Evolutionary conservation across 2,888 invertebrate genomes (phyloP).

Genomic region (Chymomyza caudatula): DNA sequence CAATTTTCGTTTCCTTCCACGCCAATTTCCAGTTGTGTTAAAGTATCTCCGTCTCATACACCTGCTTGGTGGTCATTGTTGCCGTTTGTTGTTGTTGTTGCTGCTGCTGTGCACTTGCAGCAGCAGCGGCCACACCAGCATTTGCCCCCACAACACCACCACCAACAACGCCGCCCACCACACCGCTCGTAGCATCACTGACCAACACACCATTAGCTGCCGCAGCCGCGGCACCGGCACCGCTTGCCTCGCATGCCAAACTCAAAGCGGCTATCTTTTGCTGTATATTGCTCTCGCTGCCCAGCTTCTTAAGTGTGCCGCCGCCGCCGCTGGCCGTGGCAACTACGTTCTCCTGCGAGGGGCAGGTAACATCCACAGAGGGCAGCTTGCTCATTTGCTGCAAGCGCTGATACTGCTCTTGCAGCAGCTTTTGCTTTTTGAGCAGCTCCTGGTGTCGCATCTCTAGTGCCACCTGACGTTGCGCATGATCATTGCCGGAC

Average conservation of each 20-base stretch:
- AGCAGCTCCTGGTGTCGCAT: constrained; percentile 92
- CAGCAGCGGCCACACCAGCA: constrained; percentile 42
- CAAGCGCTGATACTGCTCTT: constrained; percentile 93
- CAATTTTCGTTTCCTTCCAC: constrained; percentile 77
- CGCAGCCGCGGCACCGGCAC: constrained; percentile 42
- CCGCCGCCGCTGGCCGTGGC: constrained; percentile 78
- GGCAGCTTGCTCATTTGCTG: constrained; percentile 91
- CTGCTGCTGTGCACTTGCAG: constrained; percentile 34
- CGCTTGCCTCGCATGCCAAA: constrained; percentile 47
- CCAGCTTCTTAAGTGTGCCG: constrained; percentile 86
- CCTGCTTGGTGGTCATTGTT: constrained; percentile 85
- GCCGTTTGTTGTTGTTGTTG: constrained; percentile 65
- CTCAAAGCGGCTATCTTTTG: constrained; percentile 80
- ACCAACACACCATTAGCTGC: constrained; percentile 61
- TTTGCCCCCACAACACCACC: constrained; percentile 54
- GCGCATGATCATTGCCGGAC: constrained; percentile 85
- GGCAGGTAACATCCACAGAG: constrained; percentile 81
- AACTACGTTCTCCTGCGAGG: constrained; percentile 77
- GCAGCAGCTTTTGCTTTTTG: constrained; percentile 91
- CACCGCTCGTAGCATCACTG: constrained; percentile 58
- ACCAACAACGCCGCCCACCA: constrained; percentile 47
- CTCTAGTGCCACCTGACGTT: constrained; percentile 88
- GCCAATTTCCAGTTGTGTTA: constrained; percentile 81
- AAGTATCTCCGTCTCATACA: constrained; percentile 96
- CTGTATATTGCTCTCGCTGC: constrained; percentile 91